Evolutionary conservation across 2,888 invertebrate genomes (phyloP), one percentile per base, ranked within the genome.

Genomic region (Cephus pulcher): DNA sequence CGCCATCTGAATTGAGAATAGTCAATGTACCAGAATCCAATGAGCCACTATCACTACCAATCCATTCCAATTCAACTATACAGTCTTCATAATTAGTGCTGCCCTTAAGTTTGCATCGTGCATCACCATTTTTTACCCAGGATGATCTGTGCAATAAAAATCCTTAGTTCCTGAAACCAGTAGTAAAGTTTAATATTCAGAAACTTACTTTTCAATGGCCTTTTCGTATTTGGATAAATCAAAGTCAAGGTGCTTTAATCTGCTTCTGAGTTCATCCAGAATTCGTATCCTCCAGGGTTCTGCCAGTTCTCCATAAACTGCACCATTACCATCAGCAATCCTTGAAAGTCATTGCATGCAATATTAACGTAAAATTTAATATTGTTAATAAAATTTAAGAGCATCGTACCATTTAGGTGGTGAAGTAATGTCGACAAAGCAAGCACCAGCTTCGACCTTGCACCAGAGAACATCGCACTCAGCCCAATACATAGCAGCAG

Each of bases 121-220:
- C 95, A 91, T 97, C 96, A 71, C 96, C 96, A 80, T 95, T 95
- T 87, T 97, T 96, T 0, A 96, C 94, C 97, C 97, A 98, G 0
- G 97, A 97, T 34, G 96, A 95, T 86, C 92, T 92, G 33, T 11
- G 79, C 76, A 15, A 77, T 23, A 23, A 23, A 56, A 56, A 23
- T 23, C 9, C 23, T 56, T 56, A 56, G 23, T 56, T 23, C 56
- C 23, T 56, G 9, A 71, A 34, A 71, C 33, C 6, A 4, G 30
- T 70, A 33, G 69, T 76, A 68, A 79, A 73, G n/a, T 40, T 56
- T 71, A 74, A 23, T 33, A 69, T 40, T 56, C 37, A 76, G 15
- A 68, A 32, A 69, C 89, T 87, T 82, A 92, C 88, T 96, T 95
- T 92, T 97, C 97, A 76, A 97, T 94, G 35, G 97, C 97, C 87